phyloP scores from a whole-genome alignment of 1,140 invertebrate genomes.

The Vollenhovia emeryi region DNA sequence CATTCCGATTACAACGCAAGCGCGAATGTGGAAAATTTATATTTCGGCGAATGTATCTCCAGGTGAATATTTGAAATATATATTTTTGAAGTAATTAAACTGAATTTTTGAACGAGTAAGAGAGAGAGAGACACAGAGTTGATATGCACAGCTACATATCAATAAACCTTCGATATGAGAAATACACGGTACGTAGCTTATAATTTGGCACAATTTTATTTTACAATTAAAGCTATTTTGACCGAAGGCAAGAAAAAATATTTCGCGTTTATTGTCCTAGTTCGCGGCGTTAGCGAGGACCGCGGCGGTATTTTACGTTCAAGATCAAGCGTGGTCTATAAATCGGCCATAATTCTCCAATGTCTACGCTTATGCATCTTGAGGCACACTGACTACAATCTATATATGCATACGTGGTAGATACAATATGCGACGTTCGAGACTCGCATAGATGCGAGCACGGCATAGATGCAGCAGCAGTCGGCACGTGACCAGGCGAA shows the following conservation, averaged over 20 bases:
- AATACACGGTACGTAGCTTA: no score
- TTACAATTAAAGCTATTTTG: not conserved
- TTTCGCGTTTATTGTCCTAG: not conserved
- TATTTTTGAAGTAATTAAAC: slow-evolving; percentile 37
- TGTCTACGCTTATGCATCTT: slow-evolving; percentile 21
- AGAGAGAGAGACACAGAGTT: not conserved
- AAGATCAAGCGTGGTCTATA: no score
- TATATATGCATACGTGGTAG: slow-evolving; percentile 38
- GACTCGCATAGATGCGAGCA: slow-evolving; percentile 35
- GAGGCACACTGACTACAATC: not conserved
- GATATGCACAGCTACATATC: no score
- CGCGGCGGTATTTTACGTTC: not conserved
- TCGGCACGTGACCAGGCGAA: slow-evolving; percentile 36
- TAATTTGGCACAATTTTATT: slow-evolving; percentile 7
- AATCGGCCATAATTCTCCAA: not conserved
- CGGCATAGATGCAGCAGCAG: slow-evolving; percentile 3
- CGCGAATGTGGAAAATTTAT: slow-evolving; percentile 30
- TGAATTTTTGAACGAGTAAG: not conserved
- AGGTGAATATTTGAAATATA: slow-evolving; percentile 9
- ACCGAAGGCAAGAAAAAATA: no score
- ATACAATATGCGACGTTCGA: slow-evolving; percentile 42
- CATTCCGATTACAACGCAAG: not conserved
- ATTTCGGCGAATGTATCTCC: not conserved
- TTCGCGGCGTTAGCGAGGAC: not conserved
- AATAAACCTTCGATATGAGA: not conserved